Percentiles rank a stretch among this genome's conserved stretches.
Conservation (phyloP, 2,888 invertebrate genomes). For the Pardosa pseudoannulata region DNA sequence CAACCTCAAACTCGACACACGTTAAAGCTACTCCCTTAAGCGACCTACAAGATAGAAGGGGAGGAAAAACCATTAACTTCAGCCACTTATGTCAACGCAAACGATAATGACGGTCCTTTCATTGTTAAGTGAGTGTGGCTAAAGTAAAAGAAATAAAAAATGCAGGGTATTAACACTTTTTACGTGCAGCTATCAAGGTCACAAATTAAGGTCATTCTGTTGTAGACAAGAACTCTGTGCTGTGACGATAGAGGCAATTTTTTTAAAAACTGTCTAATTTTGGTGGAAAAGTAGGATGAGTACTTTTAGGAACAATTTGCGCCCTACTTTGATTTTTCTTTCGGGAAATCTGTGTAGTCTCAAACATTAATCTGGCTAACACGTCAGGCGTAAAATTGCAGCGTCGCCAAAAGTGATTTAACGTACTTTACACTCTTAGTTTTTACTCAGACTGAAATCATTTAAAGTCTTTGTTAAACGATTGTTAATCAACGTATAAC, state of each 20-base stretch:
- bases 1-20: too few species aligned
- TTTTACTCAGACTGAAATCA: too few species aligned
- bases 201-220: constrained; percentile 66
- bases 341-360: too few species aligned
- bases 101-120: constrained; percentile 65
- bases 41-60: not conserved
- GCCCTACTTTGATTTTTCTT: too few species aligned
- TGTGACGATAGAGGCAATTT: constrained; percentile 59
- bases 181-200: constrained; percentile 66
- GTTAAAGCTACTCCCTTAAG: too few species aligned
- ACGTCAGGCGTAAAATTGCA: too few species aligned
- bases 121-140: constrained; percentile 54
- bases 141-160: constrained; percentile 18
- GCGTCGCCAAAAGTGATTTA: too few species aligned
- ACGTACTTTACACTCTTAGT: too few species aligned
- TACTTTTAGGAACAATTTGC: not conserved
- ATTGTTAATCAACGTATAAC: too few species aligned
- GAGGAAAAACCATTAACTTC: constrained; percentile 64
- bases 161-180: constrained; percentile 56
- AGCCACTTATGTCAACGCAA: constrained; percentile 56
- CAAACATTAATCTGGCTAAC: too few species aligned
- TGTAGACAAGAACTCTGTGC: constrained; percentile 16
- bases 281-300: not conserved
- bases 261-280: not conserved
- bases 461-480: too few species aligned